Evolutionary conservation across 2,113 vertebrate species (phyloP), one percentile per base, ranked within the genome.

Genomic region (Forbesichthys agassizii): DNA sequence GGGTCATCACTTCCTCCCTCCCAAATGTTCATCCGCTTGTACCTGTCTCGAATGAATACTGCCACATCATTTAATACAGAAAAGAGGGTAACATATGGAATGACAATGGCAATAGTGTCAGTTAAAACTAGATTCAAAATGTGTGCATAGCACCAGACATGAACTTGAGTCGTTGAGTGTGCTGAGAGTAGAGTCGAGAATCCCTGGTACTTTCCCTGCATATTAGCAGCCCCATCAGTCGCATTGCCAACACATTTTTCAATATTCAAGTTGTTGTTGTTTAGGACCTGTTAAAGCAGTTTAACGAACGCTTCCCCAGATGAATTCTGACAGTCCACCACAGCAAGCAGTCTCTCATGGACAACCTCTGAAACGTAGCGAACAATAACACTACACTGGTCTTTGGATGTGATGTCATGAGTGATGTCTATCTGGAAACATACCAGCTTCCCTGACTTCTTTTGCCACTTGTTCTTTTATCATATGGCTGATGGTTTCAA

Each of bases 131-230:
- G 48, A 11, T 69, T 77, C 3, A 74, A 49, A 1, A 73, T 9
- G 64, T 64, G 67, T 3, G 60, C 36, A 33, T 75, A 75, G 13
- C 74, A 77, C 67, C 68, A 66, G 3, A 71, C 61, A 63, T 66
- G 63, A 3, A 70, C 33, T 52, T 76, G 64, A 2, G 18, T 68
- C 6, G 73, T 56, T 0, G 61, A 27, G 9, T 79, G 14, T 4
- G 11, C 10, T 3, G 61, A 62, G 14, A 76, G 14, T 13, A 61
- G 20, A 51, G 62, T 4, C 12, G 67, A 57, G 49, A 80, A 67
- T 2, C 62, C 68, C 61, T n/a, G 52, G 20, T 79, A 66, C 13
- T 46, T 49, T 20, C 71, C 71, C 33, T 75, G 77, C 53, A 69
- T 68, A 48, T 64, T 74, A 12, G 75, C 51, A 13, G 69, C 71